Base-by-base conservation (phyloP, 2,113 vertebrate species). In the Astatoreochromis straeleni region DNA sequence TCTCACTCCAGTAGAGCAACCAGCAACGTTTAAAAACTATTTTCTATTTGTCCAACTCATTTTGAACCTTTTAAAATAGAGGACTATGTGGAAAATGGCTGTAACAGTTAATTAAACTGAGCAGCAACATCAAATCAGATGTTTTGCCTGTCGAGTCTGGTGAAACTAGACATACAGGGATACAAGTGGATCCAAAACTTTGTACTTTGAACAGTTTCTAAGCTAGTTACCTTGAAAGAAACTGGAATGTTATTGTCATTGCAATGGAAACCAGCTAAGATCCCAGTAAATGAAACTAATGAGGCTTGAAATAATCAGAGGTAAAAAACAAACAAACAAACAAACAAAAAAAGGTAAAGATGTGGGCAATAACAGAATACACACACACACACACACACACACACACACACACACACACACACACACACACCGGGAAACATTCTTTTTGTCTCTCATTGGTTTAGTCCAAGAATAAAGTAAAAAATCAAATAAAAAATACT, bases 211-310 rank as follows among this genome's bases (percentile, higher is more conserved):
- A 10, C 85, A 47, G 21, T 73, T 86, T 81, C 35, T 40, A 60
- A 1, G 68, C 65, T 88, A 88, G 82, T 80, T 84, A 82, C 26
- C 1, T 26, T 8, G 6, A 40, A 35, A 38, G n/a, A 70, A 51
- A 83, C 82, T 45, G 51, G 35, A 4, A 75, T 73, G 35, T 14
- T 24, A 73, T 81, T 88, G 55, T 73, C 68, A 83, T 68, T 63
- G 2, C 35, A 47, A 7, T 38, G n/a, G 33, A 26, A 85, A 57
- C 58, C 79, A 87, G 86, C 86, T 82, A 81, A 68, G 79, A 88
- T 0, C 80, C 45, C 21, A 45, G 84, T 80, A 75, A 53, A 35
- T 35, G 33, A 47, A 73, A 75, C 14, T n/a, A 82, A 5, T 53
- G 47, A 45, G 17, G 60, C 54, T 70, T 87, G 88, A 19, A 80